Evolutionary conservation across 2,113 vertebrate genomes (phyloP).

Genomic region (Sylvilagus bachmani): DNA sequence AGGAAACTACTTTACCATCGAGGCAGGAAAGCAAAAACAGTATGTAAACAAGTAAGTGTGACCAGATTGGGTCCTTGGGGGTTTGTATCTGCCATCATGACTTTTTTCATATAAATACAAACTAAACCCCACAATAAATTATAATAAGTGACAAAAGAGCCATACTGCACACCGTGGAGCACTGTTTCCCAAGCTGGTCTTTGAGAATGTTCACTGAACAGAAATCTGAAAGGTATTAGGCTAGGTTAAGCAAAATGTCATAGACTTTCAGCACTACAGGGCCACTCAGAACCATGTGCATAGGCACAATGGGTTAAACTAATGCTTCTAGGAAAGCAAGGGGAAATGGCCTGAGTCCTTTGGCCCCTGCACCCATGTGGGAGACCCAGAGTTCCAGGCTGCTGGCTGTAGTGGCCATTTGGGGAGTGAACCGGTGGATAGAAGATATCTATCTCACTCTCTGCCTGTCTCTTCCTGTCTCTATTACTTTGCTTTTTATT

Average conservation of each 20-base stretch:
- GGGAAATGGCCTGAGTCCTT: no score
- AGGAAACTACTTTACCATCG: not conserved
- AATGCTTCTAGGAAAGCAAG: no score
- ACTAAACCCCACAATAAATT: constrained; percentile 29
- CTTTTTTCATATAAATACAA: constrained; percentile 45
- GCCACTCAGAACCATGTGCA: constrained; percentile 15
- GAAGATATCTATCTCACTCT: no score
- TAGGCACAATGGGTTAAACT: not conserved
- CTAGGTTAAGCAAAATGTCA: constrained; percentile 39
- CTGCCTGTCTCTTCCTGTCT: no score
- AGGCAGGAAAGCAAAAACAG: constrained; percentile 13
- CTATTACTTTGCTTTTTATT: no score
- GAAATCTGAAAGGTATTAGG: no score
- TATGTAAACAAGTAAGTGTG: not conserved
- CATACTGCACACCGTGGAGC: not conserved
- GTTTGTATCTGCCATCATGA: not conserved
- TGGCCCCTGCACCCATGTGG: no score
- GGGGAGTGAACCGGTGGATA: no score
- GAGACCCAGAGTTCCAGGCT: no score
- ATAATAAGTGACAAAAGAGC: constrained; percentile 3
- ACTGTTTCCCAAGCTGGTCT: not conserved
- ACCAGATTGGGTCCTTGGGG: not conserved
- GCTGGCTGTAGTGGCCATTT: no score
- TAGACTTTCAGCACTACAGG: not conserved
- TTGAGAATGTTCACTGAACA: not conserved